Evolutionary conservation across 2,888 invertebrate species (phyloP), one percentile per base, ranked within the genome.

Genomic region (Leptopterna dolabrata): DNA sequence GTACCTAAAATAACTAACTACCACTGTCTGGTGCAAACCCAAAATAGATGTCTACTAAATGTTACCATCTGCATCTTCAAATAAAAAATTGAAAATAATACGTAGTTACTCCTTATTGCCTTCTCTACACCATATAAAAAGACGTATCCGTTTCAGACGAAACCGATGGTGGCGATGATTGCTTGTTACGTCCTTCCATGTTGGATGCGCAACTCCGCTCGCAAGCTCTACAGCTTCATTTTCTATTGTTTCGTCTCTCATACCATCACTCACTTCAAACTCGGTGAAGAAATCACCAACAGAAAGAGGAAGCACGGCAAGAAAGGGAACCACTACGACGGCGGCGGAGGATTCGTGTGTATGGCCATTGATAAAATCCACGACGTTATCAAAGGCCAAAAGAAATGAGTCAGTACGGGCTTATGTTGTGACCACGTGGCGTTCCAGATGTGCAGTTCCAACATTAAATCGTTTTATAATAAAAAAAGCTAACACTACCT

Each of bases 181-280:
- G 71, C 83, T 7, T 83, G 83, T 36, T 83, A 19, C 71, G 36
- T 83, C 11, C 9, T 83, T 6, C 83, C 83, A 3, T 70, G 71
- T 36, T 30, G 70, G 27, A 19, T 83, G 63, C 70, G 71, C 13
- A 41, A 36, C 27, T 16, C 41, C 43, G 16, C 71, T 13, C 36
- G 83, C n/a, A 83, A 43, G 24, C 43, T 71, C 16, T 83, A 83
- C 83, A 70, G 47, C 43, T 70, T 83, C 71, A n/a, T 83, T 11
- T 83, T 83, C 16, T 71, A 83, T 71, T 83, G 83, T 41, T 63
- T 83, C 71, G 70, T 83, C 47, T 83, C 83, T 14, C 63, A 71
- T 27, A 29, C 83, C 9, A 83, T 83, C 63, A 41, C 51, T 0
- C 83, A 83, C 24, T 43, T 51, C 83, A 83, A 83, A 24, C 83